Conservation (phyloP, 2,888 invertebrate species). For the Leptinotarsa tumamoca region DNA sequence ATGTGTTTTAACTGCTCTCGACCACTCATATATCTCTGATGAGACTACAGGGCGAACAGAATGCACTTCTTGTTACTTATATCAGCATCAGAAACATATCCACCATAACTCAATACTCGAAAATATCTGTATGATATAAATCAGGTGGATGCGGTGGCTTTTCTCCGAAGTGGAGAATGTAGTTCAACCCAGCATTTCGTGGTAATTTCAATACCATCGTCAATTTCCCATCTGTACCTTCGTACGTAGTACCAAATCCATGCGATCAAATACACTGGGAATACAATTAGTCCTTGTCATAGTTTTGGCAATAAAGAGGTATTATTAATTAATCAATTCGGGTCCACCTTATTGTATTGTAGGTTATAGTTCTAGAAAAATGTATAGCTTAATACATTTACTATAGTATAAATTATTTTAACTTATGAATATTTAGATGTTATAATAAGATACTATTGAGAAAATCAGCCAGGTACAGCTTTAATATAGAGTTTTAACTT, state of each 20-base stretch:
- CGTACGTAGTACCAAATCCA: conserved; percentile 24
- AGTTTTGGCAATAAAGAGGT: conserved; percentile 26
- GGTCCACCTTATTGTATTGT: conserved; percentile 49
- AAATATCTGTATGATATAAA: not conserved
- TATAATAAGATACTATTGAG: conserved; percentile 29
- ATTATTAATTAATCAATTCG: conserved; percentile 41
- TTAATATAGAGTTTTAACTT: conserved; percentile 45
- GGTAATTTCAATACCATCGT: not conserved
- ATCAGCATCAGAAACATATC: conserved; percentile 8
- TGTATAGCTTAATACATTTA: conserved; percentile 30
- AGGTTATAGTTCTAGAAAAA: conserved; percentile 25
- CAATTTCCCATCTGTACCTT: conserved; percentile 12
- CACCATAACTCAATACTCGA: not conserved
- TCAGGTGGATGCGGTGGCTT: not conserved
- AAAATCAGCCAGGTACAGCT: conserved; percentile 55
- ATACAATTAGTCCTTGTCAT: conserved; percentile 6
- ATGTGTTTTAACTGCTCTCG: not conserved
- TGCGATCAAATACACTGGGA: conserved; percentile 29
- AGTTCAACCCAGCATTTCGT: not conserved
- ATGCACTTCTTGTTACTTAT: not conserved
- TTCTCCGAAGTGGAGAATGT: not conserved
- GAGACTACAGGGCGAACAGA: not conserved
- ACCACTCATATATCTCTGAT: not conserved
- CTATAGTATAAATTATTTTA: conserved; percentile 13
- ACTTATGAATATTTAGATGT: conserved; percentile 30